Conservation (phyloP, 2,113 vertebrate genomes). For the Nycticryphes semicollaris region DNA sequence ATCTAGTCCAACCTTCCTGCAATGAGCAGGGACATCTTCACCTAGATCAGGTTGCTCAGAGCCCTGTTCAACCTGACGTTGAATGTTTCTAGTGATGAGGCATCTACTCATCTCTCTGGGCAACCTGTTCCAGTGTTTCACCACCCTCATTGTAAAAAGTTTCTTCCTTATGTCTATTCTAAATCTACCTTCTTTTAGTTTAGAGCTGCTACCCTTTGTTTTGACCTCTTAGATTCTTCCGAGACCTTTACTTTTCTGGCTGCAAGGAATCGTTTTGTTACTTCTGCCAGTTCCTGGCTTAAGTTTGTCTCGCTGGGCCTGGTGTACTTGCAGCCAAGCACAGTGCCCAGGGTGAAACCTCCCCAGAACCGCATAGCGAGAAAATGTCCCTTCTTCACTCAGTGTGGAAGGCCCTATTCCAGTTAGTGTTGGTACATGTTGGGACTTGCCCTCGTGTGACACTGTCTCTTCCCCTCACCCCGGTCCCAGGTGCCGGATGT, state of each 20-base stretch:
- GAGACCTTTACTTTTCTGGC: neutral
- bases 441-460: neutral
- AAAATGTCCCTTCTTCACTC: neutral
- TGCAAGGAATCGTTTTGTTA: neutral
- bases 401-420: neutral
- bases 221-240: neutral
- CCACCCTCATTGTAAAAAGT: neutral
- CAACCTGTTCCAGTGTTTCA: neutral
- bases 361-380: neutral
- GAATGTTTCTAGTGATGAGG: neutral
- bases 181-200: neutral
- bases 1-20: neutral
- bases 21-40: neutral
- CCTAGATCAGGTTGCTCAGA: neutral
- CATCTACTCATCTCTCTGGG: neutral
- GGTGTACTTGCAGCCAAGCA: neutral
- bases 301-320: neutral
- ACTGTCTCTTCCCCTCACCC: conserved; percentile 56
- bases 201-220: neutral
- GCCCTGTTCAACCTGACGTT: neutral
- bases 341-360: neutral
- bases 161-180: neutral
- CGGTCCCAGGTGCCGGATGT: conserved; percentile 96
- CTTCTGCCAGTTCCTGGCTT: neutral
- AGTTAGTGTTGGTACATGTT: neutral